Evolutionary conservation across 2,888 invertebrate genomes (phyloP), one percentile per base, ranked within the genome.

Genomic region (Drosophila mettleri): DNA sequence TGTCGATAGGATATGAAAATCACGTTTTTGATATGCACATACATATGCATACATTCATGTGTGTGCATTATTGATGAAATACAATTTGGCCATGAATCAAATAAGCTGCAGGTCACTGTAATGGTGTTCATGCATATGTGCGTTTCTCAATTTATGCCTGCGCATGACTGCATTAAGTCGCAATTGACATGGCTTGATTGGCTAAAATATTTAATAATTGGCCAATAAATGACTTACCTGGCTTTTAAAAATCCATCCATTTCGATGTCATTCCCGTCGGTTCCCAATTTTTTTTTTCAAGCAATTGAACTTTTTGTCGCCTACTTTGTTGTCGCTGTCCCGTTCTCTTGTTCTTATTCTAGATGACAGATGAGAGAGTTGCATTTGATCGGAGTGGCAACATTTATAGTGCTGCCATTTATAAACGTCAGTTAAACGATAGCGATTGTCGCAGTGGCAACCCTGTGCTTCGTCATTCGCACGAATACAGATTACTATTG

Each of bases 231-330:
- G 3, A 14, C 48, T 14, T 68, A 91, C 91, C 91, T 88, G 75
- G 84, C 89, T 70, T 80, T 89, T 49, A 91, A 74, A 66, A 89
- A 73, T 64, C 74, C 90, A 67, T 84, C 86, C 91, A 91, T 91
- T 78, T 73, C 55, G 49, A 63, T 69, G 48, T 63, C 68, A 62
- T 66, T 33, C 58, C 74, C 49, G 38, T 55, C 20, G 20, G 20
- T n/a, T 49, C 10, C 10, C 18, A 18, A 14, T 4, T 48, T 10
- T 18, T 33, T 38, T 60, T 45, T 20, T 39, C 20, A 41, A 20
- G 12, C 27, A 29, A 61, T 33, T 52, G 8, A 18, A 45, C 55
- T 59, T 10, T 58, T 22, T 31, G 33, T 65, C 39, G 34, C 53
- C 55, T 38, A 76, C 59, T 74, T 66, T 74, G 71, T 74, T 76